A percentile compares a stretch with the other conserved stretches of the same genome.
Evolutionary conservation across 1,140 invertebrate species (phyloP).

Genomic region (Nasonia vitripennis): DNA sequence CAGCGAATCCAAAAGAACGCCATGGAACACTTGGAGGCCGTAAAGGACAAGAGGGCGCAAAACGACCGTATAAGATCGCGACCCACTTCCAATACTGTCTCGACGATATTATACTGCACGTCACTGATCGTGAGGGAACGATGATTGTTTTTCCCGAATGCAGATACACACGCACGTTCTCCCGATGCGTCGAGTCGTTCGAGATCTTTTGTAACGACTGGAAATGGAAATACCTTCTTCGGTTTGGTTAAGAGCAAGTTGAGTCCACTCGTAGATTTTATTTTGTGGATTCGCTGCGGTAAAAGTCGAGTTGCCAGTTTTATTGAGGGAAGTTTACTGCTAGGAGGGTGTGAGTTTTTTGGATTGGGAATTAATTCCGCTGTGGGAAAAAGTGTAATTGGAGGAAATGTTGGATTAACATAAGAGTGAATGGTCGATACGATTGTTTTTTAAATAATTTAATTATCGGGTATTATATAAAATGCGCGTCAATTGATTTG

Average conservation of each 20-base stretch:
- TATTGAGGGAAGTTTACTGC: not conserved
- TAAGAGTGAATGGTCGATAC: no score
- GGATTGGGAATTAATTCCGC: no score
- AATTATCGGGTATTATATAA: no score
- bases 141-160: not conserved
- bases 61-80: not conserved
- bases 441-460: no score
- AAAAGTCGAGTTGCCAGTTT: not conserved
- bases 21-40: not conserved
- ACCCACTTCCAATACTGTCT: not conserved
- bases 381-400: no score
- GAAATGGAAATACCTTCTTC: not conserved
- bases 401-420: no score
- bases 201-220: not conserved
- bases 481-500: no score
- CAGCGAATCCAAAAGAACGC: not conserved
- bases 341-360: no score
- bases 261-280: not conserved
- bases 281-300: not conserved
- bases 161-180: not conserved
- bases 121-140: not conserved
- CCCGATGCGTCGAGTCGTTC: no score
- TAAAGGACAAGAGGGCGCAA: not conserved
- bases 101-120: not conserved
- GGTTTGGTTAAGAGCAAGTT: no score